phyloP scores from a whole-genome alignment of 1,140 invertebrate species.

The Zaprionus tsacasi region DNA sequence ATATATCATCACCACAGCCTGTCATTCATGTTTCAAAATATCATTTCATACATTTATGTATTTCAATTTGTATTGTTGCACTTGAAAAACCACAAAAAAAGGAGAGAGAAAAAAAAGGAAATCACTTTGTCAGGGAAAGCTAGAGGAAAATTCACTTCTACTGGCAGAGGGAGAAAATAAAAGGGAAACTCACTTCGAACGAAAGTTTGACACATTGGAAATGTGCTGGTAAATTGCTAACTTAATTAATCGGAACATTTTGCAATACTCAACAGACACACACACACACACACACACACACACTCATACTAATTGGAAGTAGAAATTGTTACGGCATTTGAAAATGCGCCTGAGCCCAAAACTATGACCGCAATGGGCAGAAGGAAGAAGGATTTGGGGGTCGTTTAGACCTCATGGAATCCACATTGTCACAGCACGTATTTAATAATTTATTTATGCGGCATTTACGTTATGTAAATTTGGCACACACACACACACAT shows the following conservation, averaged over 20 bases:
- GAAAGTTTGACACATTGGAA: not conserved
- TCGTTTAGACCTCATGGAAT: constrained; percentile 38
- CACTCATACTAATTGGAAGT: not conserved
- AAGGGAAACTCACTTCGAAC: not conserved
- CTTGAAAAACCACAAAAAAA: not conserved
- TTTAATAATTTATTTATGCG: constrained; percentile 80
- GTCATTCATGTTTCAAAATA: too few relatives aligned
- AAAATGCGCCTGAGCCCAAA: not conserved
- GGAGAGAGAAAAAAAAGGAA: not conserved
- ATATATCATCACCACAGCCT: too few relatives aligned
- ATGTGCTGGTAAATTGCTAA: not conserved
- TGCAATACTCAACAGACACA: not conserved
- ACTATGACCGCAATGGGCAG: not conserved
- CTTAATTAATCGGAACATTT: not conserved
- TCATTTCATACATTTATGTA: too few relatives aligned
- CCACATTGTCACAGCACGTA: constrained; percentile 49
- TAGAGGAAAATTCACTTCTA: not conserved
- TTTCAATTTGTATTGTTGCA: too few relatives aligned
- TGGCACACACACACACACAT: constrained; percentile 51
- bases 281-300: not conserved
- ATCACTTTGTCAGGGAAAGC: not conserved
- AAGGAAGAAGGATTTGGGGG: not conserved
- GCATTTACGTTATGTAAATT: constrained; percentile 81
- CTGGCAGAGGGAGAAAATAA: too few relatives aligned
- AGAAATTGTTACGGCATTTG: constrained; percentile 25